Conservation (phyloP, 2,888 invertebrate genomes). For the Pammene aurita region DNA sequence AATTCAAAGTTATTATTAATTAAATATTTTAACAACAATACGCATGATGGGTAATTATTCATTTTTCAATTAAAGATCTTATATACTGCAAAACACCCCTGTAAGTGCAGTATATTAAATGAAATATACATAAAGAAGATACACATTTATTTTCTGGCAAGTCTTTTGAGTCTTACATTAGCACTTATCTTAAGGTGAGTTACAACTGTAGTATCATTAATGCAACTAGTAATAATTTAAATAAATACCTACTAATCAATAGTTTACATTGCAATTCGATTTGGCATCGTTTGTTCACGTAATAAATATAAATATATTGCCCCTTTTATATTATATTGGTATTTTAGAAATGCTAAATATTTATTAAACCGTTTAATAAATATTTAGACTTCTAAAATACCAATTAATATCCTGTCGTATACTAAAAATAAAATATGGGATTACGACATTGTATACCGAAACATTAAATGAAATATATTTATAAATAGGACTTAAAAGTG, state of each 20-base stretch:
- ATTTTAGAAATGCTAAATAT: too few species aligned
- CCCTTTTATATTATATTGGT: constrained; percentile 43
- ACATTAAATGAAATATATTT: too few species aligned
- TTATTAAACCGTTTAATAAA: constrained; percentile 18
- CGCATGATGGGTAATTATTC: too few species aligned
- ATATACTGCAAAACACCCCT: too few species aligned
- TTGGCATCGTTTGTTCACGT: constrained; percentile 65
- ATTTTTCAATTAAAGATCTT: too few species aligned
- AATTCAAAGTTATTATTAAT: too few species aligned
- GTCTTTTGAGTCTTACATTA: constrained; percentile 52
- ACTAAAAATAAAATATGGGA: not conserved
- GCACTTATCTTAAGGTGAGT: constrained; percentile 42
- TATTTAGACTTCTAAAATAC: constrained; percentile 24
- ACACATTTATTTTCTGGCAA: constrained; percentile 55
- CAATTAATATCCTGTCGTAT: constrained; percentile 7
- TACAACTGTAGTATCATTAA: constrained; percentile 41
- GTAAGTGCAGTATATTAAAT: not conserved
- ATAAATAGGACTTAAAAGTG: too few species aligned
- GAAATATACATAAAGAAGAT: constrained; percentile 45
- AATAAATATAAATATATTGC: constrained; percentile 42
- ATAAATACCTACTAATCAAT: constrained; percentile 36
- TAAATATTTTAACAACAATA: too few species aligned
- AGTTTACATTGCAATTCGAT: constrained; percentile 64
- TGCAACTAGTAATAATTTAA: constrained; percentile 28
- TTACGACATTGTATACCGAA: too few species aligned